A percentile compares a stretch with the other conserved stretches of the same genome.
These are phyloP conservation scores for Prunella fulvescens DNA, from an alignment of 2,113 vertebrate species.

Conservation along the genomic window DNA sequence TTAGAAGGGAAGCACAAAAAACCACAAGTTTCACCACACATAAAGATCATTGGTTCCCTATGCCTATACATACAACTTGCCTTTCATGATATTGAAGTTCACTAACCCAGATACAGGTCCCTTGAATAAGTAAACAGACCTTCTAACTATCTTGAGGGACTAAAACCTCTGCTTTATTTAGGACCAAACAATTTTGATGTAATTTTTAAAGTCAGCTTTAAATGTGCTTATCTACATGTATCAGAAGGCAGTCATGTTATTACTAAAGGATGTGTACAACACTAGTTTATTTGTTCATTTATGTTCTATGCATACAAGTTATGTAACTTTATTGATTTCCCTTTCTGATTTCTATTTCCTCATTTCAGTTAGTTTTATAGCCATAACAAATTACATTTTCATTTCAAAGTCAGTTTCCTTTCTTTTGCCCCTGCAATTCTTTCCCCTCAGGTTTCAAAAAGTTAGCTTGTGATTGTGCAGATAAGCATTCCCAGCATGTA, in stretches of 20 bases:
- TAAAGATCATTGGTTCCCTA: background rate
- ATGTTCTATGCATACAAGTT: background rate
- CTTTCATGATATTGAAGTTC: background rate
- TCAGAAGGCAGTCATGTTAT: background rate
- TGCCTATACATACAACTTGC: background rate
- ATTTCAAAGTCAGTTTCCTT: background rate
- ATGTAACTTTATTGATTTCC: background rate
- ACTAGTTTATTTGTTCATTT: background rate
- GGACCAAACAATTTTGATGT: background rate
- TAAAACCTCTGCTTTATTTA: background rate
- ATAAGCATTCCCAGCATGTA: background rate
- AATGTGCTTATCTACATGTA: background rate
- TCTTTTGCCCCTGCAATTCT: background rate
- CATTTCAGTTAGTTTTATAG: slow-evolving; percentile 3
- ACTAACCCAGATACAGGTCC: background rate
- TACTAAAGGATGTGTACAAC: background rate
- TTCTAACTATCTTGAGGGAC: background rate
- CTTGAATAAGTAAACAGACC: background rate
- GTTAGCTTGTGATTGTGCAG: slow-evolving; percentile 1
- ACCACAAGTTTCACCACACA: background rate
- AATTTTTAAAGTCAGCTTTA: background rate
- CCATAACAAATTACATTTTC: slow-evolving; percentile 13
- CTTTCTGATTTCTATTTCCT: background rate
- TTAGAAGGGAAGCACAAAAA: background rate
- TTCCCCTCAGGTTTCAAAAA: background rate